Base-by-base conservation (phyloP, 2,797 vertebrate species). In the Loris lydekkerianus region DNA sequence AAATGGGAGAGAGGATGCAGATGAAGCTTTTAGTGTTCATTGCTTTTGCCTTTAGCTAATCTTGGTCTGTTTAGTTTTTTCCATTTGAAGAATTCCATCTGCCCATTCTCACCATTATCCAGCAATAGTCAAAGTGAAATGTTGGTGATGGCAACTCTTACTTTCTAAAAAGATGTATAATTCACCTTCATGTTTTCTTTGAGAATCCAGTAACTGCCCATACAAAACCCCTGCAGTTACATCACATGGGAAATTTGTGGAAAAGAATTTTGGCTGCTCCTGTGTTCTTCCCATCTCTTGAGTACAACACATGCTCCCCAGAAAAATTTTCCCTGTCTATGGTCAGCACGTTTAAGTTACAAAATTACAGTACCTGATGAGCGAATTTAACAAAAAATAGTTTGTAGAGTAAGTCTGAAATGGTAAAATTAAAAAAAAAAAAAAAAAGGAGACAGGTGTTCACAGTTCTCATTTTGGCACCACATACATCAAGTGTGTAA, bases 1-100 rank as follows among this genome's bases (percentile, higher is more conserved):
- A 82, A 67, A 34, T 65, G 29, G 46, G 43, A 69, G 37, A 72
- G 8, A 83, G 27, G 1, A 46, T 73, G 56, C 78, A 69, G 53
- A 14, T 37, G 58, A 86, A 91, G 73, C 61, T 73, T 77, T 5
- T 1, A 60, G 40, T 40, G 80, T 77, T 82, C 43, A 60, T 81
- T 94, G 76, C 49, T 80, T 86, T 82, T 49, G 37, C 53, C 49
- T 93, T 76, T 84, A 40, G 25, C 21, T 76, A 40, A 29, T 88
- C 76, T 27, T 75, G 40, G 86, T 61, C 46, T 49, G 31, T 58
- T 94, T 77, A 23, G 49, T 84, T 63, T 82, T 61, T 92, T 6
- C 58, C 91, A 75, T 89, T 61, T 49, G 29, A 89, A 93, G 63
- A 89, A 53, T 29, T 34, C 76, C 85, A 58, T 82, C 78, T 94